Conservation (phyloP, 2,888 invertebrate genomes). For the Machimus atricapillus region DNA sequence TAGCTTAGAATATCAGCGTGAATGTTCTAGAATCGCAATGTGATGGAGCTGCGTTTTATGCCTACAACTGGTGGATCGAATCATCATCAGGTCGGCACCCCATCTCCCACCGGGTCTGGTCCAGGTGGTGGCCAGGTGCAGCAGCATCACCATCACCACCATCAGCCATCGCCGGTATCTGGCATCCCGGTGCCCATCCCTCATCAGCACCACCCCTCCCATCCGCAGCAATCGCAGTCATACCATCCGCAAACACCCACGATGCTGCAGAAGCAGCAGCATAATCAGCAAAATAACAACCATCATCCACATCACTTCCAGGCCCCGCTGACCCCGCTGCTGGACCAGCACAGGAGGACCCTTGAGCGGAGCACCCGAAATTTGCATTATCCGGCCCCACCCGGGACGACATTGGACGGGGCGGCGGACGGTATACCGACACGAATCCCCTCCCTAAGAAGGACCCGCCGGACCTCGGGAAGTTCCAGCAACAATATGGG, state of each 20-base stretch:
- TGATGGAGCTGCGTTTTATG: conserved; percentile 62
- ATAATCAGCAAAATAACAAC: conserved; percentile 52
- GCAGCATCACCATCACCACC: conserved; percentile 44
- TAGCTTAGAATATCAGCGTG: conserved; percentile 58
- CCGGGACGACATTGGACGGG: conserved; percentile 45
- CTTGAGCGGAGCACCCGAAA: conserved; percentile 58
- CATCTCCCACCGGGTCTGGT: conserved; percentile 39
- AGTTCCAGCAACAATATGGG: conserved; percentile 54
- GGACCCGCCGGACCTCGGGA: conserved; percentile 57
- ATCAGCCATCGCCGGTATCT: conserved; percentile 43
- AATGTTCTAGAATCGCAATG: conserved; percentile 62
- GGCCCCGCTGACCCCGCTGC: conserved; percentile 54
- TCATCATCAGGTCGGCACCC: conserved; percentile 37
- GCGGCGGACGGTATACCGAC: conserved; percentile 54
- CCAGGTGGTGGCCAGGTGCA: conserved; percentile 41
- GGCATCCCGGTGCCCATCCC: conserved; percentile 41
- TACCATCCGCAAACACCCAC: conserved; percentile 52
- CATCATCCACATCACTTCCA: conserved; percentile 46
- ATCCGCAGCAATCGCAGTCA: conserved; percentile 40
- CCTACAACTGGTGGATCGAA: conserved; percentile 45
- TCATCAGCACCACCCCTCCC: conserved; percentile 36
- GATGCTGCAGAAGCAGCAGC: conserved; percentile 57
- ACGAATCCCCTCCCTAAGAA: conserved; percentile 58
- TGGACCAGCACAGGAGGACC: conserved; percentile 57
- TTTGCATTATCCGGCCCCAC: conserved; percentile 51